Percentiles rank a stretch among this genome's conserved stretches.
phyloP scores from a whole-genome alignment of 1,140 invertebrate species.

The Palaemon carinicauda region DNA sequence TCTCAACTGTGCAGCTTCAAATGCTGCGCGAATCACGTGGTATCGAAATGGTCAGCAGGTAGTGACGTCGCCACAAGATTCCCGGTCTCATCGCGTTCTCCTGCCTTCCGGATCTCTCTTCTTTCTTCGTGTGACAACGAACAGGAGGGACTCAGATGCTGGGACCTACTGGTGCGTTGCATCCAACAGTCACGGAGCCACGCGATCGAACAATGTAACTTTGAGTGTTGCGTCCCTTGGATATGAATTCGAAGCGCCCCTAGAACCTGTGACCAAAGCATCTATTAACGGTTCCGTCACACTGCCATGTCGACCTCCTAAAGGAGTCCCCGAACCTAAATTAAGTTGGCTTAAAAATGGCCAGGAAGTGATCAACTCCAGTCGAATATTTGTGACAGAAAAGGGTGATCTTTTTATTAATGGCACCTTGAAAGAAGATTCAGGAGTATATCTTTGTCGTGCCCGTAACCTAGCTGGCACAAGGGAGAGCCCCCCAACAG shows the following conservation, averaged over 20 bases:
- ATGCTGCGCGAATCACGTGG: slow-evolving; percentile 33
- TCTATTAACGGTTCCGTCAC: neutral
- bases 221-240: slow-evolving; percentile 20
- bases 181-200: slow-evolving; percentile 27
- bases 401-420: slow-evolving; percentile 23
- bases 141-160: slow-evolving; percentile 7
- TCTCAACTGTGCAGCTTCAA: slow-evolving; percentile 35
- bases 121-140: slow-evolving; percentile 26
- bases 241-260: neutral
- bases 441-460: slow-evolving; percentile 63
- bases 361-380: slow-evolving; percentile 12
- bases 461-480: slow-evolving; percentile 65
- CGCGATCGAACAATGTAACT: slow-evolving; percentile 24
- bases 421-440: slow-evolving; percentile 3
- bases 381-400: neutral
- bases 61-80: slow-evolving; percentile 9
- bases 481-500: slow-evolving; percentile 62
- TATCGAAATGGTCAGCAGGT: slow-evolving; percentile 12
- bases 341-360: slow-evolving; percentile 21
- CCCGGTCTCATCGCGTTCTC: slow-evolving; percentile 18
- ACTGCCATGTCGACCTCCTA: slow-evolving; percentile 25
- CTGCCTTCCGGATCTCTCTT: slow-evolving; percentile 29
- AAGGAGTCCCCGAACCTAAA: neutral
- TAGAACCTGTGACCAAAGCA: neutral
- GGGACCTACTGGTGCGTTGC: slow-evolving; percentile 29